Evolutionary conservation across 2,113 vertebrate genomes (phyloP).

Genomic region (Argyrosomus japonicus): DNA sequence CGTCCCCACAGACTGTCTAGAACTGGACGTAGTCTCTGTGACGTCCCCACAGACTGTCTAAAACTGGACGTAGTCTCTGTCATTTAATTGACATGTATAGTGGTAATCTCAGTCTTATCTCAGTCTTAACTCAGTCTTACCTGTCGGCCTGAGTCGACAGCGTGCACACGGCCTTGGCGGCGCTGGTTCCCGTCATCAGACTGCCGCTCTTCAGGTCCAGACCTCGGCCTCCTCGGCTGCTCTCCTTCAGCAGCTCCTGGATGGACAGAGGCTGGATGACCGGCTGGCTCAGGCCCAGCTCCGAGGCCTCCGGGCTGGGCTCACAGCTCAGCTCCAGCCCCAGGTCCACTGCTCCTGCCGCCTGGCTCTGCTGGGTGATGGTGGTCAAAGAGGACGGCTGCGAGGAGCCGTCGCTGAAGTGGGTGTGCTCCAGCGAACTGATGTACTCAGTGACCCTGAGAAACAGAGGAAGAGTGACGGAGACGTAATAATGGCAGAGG

Average conservation of each 20-base stretch:
- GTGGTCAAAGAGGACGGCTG: constrained; percentile 87
- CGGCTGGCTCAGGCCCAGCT: constrained; percentile 86
- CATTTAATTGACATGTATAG: background rate
- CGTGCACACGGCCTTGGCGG: constrained; percentile 90
- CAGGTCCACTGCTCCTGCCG: constrained; percentile 77
- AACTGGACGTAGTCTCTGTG: too few relatives aligned
- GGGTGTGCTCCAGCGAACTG: constrained; percentile 93
- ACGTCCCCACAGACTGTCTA: background rate
- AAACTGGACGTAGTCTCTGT: background rate
- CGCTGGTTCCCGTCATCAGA: constrained; percentile 88
- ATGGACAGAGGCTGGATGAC: constrained; percentile 91
- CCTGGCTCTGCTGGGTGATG: constrained; percentile 88
- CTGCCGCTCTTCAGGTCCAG: constrained; percentile 90
- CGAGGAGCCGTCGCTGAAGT: constrained; percentile 91
- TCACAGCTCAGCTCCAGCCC: constrained; percentile 82
- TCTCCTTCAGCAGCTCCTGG: constrained; percentile 92
- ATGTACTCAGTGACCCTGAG: constrained; percentile 95
- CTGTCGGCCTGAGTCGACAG: constrained; percentile 96
- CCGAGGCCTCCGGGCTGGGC: constrained; percentile 76
- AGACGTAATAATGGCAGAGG: too few relatives aligned
- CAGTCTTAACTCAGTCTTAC: constrained; percentile 23
- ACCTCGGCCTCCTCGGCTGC: constrained; percentile 83
- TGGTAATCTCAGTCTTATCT: too few relatives aligned
- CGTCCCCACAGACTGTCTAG: too few relatives aligned
- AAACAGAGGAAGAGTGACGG: background rate